A percentile compares a stretch with the other conserved stretches of the same genome.
phyloP scores from a whole-genome alignment of 2,888 invertebrate species.

The Megaustenia siamemsis region DNA sequence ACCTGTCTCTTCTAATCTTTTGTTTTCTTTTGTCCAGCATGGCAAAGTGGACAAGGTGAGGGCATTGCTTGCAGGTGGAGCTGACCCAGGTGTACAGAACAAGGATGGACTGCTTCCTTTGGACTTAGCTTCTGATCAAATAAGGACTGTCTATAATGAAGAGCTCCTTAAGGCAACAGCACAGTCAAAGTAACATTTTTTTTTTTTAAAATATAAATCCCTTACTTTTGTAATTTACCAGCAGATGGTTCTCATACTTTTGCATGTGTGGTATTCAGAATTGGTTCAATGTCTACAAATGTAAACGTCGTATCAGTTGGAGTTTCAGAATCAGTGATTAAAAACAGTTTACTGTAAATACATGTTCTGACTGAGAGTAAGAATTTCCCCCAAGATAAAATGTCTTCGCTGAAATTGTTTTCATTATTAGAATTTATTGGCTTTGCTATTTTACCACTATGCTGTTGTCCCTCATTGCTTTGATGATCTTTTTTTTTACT shows the following conservation, averaged over 20 bases:
- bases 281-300: neutral
- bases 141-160: slow-evolving; percentile 83
- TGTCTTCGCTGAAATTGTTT: no score
- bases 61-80: slow-evolving; percentile 83
- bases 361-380: no score
- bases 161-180: slow-evolving; percentile 84
- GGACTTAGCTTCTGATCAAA: slow-evolving; percentile 82
- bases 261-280: neutral
- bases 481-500: no score
- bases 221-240: neutral
- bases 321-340: no score
- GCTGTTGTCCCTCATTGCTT: no score
- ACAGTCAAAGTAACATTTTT: slow-evolving; percentile 82
- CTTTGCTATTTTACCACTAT: no score
- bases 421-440: no score
- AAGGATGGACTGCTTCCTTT: slow-evolving; percentile 82
- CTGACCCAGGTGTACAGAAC: slow-evolving; percentile 84
- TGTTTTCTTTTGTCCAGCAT: slow-evolving; percentile 75
- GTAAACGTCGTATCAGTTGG: no score
- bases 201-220: neutral
- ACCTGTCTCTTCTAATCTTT: neutral
- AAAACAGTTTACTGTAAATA: no score
- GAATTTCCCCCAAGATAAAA: no score
- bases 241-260: no score
- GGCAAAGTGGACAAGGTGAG: slow-evolving; percentile 83